phyloP scores from a whole-genome alignment of 2,797 vertebrate genomes.

The Graptemys geographica region DNA sequence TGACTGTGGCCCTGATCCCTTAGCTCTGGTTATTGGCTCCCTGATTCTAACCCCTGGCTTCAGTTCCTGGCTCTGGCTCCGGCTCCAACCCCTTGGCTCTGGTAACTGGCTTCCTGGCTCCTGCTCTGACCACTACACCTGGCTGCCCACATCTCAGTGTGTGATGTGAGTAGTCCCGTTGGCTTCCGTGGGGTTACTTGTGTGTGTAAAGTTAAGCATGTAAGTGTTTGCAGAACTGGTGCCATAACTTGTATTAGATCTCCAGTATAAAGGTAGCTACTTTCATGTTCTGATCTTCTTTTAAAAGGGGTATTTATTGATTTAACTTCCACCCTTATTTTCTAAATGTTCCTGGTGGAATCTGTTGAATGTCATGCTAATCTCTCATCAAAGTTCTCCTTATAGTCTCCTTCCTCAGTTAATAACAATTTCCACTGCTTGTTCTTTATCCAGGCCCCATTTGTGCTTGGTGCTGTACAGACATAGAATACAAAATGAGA shows the following conservation, averaged over 20 bases:
- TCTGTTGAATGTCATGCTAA: background rate
- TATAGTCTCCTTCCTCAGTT: background rate
- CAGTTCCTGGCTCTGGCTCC: too few species aligned
- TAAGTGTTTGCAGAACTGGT: too few species aligned
- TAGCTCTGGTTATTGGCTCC: background rate
- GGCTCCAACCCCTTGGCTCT: background rate
- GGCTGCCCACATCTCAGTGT: background rate
- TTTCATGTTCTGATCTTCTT: background rate
- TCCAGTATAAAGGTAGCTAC: background rate
- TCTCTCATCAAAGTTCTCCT: background rate
- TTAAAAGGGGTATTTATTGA: background rate
- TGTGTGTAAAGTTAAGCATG: background rate
- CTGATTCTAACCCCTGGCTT: background rate
- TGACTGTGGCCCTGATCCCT: background rate
- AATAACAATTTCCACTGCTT: background rate
- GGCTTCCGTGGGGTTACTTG: background rate
- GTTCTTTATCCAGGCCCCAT: background rate
- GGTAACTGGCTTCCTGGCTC: background rate
- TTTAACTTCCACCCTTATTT: background rate
- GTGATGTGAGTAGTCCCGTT: background rate
- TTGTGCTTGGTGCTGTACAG: background rate
- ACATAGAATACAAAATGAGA: background rate
- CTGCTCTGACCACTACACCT: background rate
- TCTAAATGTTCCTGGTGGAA: background rate
- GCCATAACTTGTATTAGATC: fast-evolving